phyloP scores from a whole-genome alignment of 1,140 invertebrate genomes.

The Cherax quadricarinatus region DNA sequence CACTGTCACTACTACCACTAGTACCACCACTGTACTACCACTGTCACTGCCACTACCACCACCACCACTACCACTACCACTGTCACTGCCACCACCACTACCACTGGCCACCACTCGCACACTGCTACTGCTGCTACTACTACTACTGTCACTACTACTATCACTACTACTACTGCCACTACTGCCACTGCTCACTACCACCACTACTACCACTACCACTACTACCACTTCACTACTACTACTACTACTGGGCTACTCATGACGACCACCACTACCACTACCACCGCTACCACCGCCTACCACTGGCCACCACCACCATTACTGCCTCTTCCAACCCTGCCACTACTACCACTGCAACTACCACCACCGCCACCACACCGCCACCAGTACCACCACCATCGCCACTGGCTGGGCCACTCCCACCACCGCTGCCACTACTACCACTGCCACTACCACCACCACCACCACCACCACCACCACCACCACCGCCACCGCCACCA shows the following conservation, averaged over 20 bases:
- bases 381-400: slow-evolving; percentile 4
- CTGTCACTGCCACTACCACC: slow-evolving; percentile 8
- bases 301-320: neutral
- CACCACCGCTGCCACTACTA: slow-evolving; percentile 9
- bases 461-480: slow-evolving; percentile 8
- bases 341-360: slow-evolving; percentile 9
- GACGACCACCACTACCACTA: neutral
- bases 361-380: neutral
- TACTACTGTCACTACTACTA: slow-evolving; percentile 10
- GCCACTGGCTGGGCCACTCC: no score
- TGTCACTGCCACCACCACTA: slow-evolving; percentile 8
- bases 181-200: no score
- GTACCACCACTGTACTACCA: no score
- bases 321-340: neutral
- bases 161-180: slow-evolving; percentile 9
- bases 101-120: neutral
- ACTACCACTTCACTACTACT: no score
- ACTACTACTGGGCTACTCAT: no score
- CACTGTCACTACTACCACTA: no score
- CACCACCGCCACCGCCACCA: neutral
- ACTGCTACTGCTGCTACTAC: slow-evolving; percentile 3
- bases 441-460: slow-evolving; percentile 8
- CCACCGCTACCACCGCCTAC: no score
- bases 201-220: no score
- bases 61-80: neutral